phyloP scores from a whole-genome alignment of 1,140 invertebrate genomes.

The Phymorhynchus buccinoides region DNA sequence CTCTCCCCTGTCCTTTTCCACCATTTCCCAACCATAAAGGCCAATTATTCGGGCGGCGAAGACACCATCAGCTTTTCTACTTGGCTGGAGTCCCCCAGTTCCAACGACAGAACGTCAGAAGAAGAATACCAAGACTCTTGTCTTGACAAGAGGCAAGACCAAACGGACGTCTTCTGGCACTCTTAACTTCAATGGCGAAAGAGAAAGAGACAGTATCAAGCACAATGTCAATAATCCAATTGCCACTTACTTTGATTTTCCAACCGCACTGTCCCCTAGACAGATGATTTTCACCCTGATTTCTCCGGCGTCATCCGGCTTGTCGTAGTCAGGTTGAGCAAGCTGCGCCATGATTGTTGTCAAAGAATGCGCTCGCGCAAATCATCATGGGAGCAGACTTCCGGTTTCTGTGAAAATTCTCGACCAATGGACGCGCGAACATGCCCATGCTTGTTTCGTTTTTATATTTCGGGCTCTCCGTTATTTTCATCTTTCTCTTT shows the following conservation, averaged over 20 bases:
- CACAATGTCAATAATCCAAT: neutral
- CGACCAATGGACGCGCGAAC: neutral
- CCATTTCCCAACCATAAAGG: too few species aligned
- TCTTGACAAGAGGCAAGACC: too few species aligned
- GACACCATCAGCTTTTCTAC: too few species aligned
- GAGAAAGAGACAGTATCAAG: neutral
- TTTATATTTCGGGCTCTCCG: neutral
- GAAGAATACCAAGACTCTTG: too few species aligned
- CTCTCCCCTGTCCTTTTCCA: too few species aligned
- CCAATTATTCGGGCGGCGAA: too few species aligned
- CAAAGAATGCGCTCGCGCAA: conserved; percentile 45
- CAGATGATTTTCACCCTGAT: conserved; percentile 77
- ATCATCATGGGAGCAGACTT: conserved; percentile 19
- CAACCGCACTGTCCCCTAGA: conserved; percentile 78
- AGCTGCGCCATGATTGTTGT: conserved; percentile 64
- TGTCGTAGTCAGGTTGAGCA: conserved; percentile 72
- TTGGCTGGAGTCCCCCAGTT: too few species aligned
- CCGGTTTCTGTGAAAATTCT: conserved; percentile 5
- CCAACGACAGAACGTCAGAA: too few species aligned
- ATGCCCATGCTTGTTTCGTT: neutral
- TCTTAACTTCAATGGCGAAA: neutral
- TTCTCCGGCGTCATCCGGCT: conserved; percentile 70
- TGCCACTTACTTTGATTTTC: conserved; percentile 77
- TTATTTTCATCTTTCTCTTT: neutral
- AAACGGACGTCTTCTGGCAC: too few species aligned